phyloP scores from a whole-genome alignment of 1,140 invertebrate genomes.

The Cydia pomonella region DNA sequence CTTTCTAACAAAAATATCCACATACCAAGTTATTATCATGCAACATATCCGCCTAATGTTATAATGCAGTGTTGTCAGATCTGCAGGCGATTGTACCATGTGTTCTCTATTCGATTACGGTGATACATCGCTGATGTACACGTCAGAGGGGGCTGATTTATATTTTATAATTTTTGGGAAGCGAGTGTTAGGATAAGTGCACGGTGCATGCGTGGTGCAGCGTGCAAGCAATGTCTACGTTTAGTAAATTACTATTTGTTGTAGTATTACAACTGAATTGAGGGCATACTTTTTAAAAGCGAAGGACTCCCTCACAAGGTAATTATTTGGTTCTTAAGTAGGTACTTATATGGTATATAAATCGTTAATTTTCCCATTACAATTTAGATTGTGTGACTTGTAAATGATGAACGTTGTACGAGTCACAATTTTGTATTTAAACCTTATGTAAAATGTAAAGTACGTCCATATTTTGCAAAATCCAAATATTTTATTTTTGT shows the following conservation, averaged over 20 bases:
- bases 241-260: background rate
- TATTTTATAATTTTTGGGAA: constrained; percentile 14
- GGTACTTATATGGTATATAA: too few relatives aligned
- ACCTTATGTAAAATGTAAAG: too few relatives aligned
- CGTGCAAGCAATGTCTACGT: background rate
- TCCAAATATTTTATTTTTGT: too few relatives aligned
- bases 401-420: too few relatives aligned
- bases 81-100: background rate
- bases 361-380: too few relatives aligned
- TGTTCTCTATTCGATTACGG: constrained; percentile 10
- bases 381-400: too few relatives aligned
- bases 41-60: background rate
- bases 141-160: constrained; percentile 12
- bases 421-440: too few relatives aligned
- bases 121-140: background rate
- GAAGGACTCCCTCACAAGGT: too few relatives aligned
- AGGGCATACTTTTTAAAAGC: too few relatives aligned
- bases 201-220: background rate
- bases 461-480: too few relatives aligned
- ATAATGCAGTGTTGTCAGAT: background rate
- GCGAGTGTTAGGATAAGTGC: background rate
- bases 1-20: too few relatives aligned
- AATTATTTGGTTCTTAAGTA: too few relatives aligned
- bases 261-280: background rate
- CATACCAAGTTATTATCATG: background rate